Conservation (phyloP, 2,797 vertebrate genomes). For the Delichon dasypus region DNA sequence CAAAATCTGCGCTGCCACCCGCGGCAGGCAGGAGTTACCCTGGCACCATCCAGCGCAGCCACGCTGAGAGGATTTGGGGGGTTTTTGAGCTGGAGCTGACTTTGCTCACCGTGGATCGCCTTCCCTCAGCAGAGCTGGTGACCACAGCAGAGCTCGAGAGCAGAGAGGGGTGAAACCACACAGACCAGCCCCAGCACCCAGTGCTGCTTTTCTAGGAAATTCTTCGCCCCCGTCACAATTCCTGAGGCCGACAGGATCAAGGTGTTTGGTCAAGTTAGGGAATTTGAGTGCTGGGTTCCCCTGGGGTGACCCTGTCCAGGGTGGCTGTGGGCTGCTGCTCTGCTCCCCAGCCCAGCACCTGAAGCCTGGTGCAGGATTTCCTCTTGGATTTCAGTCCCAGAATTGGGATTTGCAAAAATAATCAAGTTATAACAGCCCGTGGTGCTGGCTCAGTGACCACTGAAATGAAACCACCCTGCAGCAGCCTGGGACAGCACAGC, state of each 20-base stretch:
- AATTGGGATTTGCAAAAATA: background rate
- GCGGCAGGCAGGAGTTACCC: accelerated
- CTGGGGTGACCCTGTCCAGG: background rate
- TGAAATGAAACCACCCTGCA: background rate
- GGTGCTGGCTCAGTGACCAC: background rate
- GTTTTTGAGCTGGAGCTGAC: background rate
- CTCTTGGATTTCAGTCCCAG: background rate
- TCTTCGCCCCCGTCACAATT: background rate
- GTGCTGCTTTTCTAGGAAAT: accelerated
- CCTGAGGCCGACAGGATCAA: background rate
- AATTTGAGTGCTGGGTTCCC: background rate
- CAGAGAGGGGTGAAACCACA: background rate
- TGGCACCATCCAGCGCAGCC: background rate
- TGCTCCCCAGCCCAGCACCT: background rate
- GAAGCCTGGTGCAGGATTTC: background rate
- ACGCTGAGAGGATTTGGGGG: background rate
- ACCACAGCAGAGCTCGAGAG: background rate
- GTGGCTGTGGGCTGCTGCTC: background rate
- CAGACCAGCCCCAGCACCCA: background rate
- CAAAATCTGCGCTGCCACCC: background rate
- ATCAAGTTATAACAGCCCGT: accelerated
- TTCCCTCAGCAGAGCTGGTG: background rate
- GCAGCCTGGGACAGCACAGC: background rate
- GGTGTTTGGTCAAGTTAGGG: background rate
- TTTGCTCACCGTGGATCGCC: background rate